These are phyloP conservation scores for Dermatemys mawii DNA, from an alignment of 2,113 vertebrate genomes.

Conservation along the genomic window DNA sequence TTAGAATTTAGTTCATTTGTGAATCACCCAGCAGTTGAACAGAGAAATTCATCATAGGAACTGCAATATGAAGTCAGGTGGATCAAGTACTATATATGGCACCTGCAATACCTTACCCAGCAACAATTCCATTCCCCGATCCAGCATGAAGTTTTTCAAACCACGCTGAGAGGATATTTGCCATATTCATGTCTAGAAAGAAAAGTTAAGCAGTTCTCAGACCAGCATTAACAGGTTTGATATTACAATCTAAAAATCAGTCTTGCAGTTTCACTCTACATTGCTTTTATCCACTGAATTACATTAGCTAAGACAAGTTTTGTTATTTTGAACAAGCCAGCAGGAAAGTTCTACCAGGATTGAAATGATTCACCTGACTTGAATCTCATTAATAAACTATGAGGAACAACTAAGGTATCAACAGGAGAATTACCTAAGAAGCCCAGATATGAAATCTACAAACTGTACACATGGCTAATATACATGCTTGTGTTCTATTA, in stretches of 20 bases:
- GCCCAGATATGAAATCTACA: not conserved
- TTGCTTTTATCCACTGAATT: too few species aligned
- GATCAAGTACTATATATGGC: fast-evolving
- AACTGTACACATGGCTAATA: not conserved
- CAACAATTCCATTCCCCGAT: not conserved
- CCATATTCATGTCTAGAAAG: not conserved
- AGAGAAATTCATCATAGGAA: constrained; percentile 78
- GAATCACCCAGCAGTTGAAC: constrained; percentile 84
- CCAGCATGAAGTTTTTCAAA: not conserved
- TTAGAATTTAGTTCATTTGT: constrained; percentile 77
- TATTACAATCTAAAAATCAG: not conserved
- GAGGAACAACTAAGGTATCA: too few species aligned
- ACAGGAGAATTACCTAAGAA: not conserved
- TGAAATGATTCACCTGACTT: constrained; percentile 66
- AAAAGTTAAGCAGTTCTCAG: not conserved
- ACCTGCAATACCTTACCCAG: not conserved
- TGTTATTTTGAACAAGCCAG: constrained; percentile 72
- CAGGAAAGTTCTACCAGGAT: constrained; percentile 78
- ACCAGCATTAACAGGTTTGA: not conserved
- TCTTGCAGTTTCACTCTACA: not conserved
- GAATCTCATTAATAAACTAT: too few species aligned
- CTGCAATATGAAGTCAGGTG: constrained; percentile 32
- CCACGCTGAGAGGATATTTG: not conserved
- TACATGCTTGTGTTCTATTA: not conserved
- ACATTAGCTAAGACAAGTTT: not conserved